These are phyloP conservation scores for Trichacis sp. DNA, from an alignment of 2,888 invertebrate species.

Conservation along the genomic window DNA sequence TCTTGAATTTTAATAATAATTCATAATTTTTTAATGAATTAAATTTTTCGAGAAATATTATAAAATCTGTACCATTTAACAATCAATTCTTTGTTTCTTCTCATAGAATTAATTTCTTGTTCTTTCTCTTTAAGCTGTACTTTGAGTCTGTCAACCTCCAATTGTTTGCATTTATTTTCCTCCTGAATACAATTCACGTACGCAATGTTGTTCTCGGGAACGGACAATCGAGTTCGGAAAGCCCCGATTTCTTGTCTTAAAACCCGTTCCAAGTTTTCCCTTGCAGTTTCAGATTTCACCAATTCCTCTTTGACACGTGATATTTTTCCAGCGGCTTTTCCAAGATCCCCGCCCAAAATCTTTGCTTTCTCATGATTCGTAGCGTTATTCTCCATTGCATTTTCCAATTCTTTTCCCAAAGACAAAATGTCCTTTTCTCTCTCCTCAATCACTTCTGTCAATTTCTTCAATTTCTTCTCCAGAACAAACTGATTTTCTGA, in stretches of 20 bases:
- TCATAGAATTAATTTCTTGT: slow-evolving; percentile 49
- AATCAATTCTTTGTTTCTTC: slow-evolving; percentile 50
- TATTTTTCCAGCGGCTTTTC: slow-evolving; percentile 43
- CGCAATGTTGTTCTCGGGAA: slow-evolving; percentile 49
- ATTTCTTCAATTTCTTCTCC: slow-evolving; percentile 45
- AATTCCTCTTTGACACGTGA: slow-evolving; percentile 45
- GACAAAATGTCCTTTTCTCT: slow-evolving; percentile 47
- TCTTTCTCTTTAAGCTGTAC: slow-evolving; percentile 48
- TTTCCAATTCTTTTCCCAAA: slow-evolving; percentile 43
- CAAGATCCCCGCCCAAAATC: slow-evolving; percentile 47
- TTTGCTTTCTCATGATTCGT: slow-evolving; percentile 46
- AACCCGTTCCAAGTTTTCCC: slow-evolving; percentile 46
- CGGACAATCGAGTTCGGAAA: slow-evolving; percentile 43
- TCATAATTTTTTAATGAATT: background rate
- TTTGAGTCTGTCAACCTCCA: slow-evolving; percentile 50
- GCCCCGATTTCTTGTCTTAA: slow-evolving; percentile 47
- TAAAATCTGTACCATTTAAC: slow-evolving; percentile 46
- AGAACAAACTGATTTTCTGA: slow-evolving; percentile 44
- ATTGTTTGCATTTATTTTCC: slow-evolving; percentile 41
- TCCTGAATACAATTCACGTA: slow-evolving; percentile 47
- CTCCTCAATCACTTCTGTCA: slow-evolving; percentile 43
- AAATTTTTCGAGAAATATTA: background rate
- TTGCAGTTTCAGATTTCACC: slow-evolving; percentile 44
- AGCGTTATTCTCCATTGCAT: slow-evolving; percentile 40
- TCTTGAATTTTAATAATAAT: too few relatives aligned